These are phyloP conservation scores for Hypercompe scribonia DNA, from an alignment of 2,888 invertebrate genomes.

Conservation along the genomic window DNA sequence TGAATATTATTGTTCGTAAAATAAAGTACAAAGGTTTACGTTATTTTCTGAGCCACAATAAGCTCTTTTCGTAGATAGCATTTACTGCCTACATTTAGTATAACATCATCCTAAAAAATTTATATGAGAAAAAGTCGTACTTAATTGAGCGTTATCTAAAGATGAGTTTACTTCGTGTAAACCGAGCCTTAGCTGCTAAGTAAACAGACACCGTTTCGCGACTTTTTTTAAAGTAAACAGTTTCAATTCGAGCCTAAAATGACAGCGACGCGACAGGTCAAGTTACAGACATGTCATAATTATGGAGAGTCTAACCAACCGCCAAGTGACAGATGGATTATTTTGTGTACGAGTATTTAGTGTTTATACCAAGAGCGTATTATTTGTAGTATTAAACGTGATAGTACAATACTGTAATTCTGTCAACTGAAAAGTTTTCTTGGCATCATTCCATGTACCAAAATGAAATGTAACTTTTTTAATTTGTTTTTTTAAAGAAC, in stretches of 20 bases:
- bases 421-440: not conserved
- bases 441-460: conserved; percentile 14
- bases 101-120: conserved; percentile 58
- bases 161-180: conserved; percentile 71
- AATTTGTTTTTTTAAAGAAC: not conserved
- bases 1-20: not conserved
- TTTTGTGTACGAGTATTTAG: conserved; percentile 19
- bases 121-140: conserved; percentile 63
- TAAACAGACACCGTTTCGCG: conserved; percentile 71
- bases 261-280: conserved; percentile 61
- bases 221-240: conserved; percentile 72
- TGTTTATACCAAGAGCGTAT: not conserved
- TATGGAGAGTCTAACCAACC: conserved; percentile 18
- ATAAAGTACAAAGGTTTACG: not conserved
- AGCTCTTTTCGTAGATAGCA: not conserved
- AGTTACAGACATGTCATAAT: conserved; percentile 67
- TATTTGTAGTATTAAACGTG: not conserved
- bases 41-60: not conserved
- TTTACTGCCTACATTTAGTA: conserved; percentile 44
- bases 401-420: not conserved
- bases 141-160: conserved; percentile 82
- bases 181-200: conserved; percentile 67
- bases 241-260: conserved; percentile 70
- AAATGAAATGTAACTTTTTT: not conserved
- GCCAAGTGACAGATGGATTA: conserved; percentile 26